These are phyloP conservation scores for Zaprionus africanus DNA, from an alignment of 1,140 invertebrate species.

Conservation along the genomic window DNA sequence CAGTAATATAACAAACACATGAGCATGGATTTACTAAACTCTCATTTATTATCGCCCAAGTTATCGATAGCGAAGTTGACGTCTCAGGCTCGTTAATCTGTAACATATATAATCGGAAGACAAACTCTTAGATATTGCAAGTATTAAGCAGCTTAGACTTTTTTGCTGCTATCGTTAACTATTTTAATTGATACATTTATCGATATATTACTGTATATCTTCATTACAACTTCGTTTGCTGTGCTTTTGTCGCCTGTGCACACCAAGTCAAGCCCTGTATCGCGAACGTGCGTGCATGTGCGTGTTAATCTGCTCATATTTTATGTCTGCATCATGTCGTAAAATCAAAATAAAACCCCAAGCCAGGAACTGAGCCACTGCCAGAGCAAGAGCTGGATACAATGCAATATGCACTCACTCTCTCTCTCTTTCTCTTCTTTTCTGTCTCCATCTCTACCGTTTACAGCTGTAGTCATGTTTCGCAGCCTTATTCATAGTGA, in stretches of 20 bases:
- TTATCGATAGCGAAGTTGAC: neutral
- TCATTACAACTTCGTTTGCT: no score
- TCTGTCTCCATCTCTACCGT: neutral
- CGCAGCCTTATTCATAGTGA: constrained; percentile 41
- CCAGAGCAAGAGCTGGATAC: constrained; percentile 14
- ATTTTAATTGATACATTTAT: no score
- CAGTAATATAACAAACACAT: no score
- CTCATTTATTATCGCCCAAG: neutral
- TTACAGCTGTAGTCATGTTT: constrained; percentile 9
- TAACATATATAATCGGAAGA: no score
- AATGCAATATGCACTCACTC: constrained; percentile 31
- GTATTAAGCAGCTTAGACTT: no score
- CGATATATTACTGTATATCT: no score
- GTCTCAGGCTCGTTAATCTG: no score
- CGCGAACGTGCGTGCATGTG: constrained; percentile 13
- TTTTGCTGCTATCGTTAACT: no score
- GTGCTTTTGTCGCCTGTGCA: constrained; percentile 44
- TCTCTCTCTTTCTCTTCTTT: neutral
- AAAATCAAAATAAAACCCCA: constrained; percentile 68
- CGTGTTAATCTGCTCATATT: constrained; percentile 69
- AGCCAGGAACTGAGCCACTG: constrained; percentile 8
- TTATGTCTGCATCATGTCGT: constrained; percentile 64
- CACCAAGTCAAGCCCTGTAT: constrained; percentile 9
- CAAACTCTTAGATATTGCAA: no score
- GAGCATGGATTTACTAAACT: no score